Evolutionary conservation across 2,113 vertebrate species (phyloP).

Genomic region (Charina bottae): DNA sequence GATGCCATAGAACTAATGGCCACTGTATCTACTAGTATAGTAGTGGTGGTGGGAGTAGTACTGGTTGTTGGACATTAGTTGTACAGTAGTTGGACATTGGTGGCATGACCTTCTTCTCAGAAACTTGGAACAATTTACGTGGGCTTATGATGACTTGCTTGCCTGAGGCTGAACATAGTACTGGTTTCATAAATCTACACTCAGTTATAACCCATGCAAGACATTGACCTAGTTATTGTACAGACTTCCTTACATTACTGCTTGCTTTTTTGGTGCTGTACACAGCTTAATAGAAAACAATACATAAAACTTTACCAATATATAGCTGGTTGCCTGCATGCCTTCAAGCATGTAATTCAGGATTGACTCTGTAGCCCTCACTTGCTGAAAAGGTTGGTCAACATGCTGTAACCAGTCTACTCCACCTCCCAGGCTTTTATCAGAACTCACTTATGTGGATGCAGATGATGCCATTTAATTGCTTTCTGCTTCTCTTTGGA

Average conservation of each 20-base stretch:
- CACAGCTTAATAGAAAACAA: not conserved
- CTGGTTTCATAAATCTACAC: not conserved
- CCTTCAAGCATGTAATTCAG: not conserved
- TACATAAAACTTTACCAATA: not conserved
- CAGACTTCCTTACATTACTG: not conserved
- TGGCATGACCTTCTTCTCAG: not conserved
- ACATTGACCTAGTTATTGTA: not conserved
- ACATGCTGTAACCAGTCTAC: not conserved
- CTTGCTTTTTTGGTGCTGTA: not conserved
- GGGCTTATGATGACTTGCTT: not conserved
- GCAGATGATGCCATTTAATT: not conserved
- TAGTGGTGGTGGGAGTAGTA: not conserved
- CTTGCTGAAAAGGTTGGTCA: not conserved
- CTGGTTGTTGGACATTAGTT: not conserved
- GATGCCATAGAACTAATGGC: not conserved
- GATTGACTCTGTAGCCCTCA: not conserved
- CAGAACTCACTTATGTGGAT: not conserved
- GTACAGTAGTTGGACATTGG: not conserved
- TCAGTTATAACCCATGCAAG: not conserved
- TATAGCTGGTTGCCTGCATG: not conserved
- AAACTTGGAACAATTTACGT: not conserved
- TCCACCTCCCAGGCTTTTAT: not conserved
- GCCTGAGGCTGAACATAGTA: not conserved
- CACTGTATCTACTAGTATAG: not conserved
- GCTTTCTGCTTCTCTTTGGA: not conserved